Conservation (phyloP, 1,140 invertebrate species). For the Ptiloglossa arizonensis region DNA sequence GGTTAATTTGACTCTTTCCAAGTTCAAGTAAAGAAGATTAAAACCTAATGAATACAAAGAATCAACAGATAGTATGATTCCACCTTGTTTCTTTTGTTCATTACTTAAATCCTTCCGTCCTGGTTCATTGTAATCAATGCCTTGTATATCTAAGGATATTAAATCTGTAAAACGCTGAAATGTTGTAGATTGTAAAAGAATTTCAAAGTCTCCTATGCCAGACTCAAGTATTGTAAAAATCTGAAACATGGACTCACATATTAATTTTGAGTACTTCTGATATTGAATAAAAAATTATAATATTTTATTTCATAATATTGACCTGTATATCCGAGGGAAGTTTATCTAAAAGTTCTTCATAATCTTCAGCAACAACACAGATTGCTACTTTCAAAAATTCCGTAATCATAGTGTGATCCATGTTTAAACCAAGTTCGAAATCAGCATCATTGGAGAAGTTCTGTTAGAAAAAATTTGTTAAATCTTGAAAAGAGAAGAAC, state of each 20-base stretch:
- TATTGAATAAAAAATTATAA: neutral
- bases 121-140: conserved; percentile 74
- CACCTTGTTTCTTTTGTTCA: conserved; percentile 47
- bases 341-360: conserved; percentile 77
- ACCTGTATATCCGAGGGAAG: conserved; percentile 84
- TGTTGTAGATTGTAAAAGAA: conserved; percentile 80
- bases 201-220: conserved; percentile 74
- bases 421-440: conserved; percentile 35
- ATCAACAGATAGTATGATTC: conserved; percentile 72
- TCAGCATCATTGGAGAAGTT: conserved; percentile 23
- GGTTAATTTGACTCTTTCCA: conserved; percentile 74
- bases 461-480: conserved; percentile 38
- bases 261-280: neutral
- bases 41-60: conserved; percentile 71
- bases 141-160: conserved; percentile 84
- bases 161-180: conserved; percentile 82
- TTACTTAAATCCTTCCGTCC: conserved; percentile 35
- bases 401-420: conserved; percentile 57
- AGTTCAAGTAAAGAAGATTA: conserved; percentile 74
- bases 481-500: neutral
- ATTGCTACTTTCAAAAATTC: conserved; percentile 83
- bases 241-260: conserved; percentile 70
- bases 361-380: conserved; percentile 82
- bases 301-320: neutral
- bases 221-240: conserved; percentile 82